phyloP scores from a whole-genome alignment of 2,888 invertebrate species.

The Hydrotaea diabolus region DNA sequence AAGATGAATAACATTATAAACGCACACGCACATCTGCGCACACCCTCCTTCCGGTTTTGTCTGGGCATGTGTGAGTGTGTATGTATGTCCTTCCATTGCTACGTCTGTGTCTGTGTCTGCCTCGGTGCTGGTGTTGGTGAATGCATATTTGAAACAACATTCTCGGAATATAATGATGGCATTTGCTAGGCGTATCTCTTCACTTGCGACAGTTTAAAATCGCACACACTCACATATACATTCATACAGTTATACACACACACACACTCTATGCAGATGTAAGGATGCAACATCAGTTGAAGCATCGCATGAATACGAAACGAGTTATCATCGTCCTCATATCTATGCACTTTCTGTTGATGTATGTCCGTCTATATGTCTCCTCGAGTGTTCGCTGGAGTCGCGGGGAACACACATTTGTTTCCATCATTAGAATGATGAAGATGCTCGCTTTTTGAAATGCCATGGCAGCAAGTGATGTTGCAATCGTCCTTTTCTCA shows the following conservation, averaged over 20 bases:
- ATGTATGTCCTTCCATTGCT: too few species aligned
- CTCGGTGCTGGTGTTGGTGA: neutral
- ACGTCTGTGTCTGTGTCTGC: too few species aligned
- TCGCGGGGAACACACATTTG: neutral
- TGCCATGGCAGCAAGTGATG: slow-evolving; percentile 34
- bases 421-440: slow-evolving; percentile 35
- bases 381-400: slow-evolving; percentile 31
- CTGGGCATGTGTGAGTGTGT: neutral
- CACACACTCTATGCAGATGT: slow-evolving; percentile 7
- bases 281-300: slow-evolving; percentile 42
- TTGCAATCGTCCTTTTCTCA: slow-evolving; percentile 1
- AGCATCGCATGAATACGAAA: slow-evolving; percentile 57
- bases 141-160: neutral
- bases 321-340: slow-evolving; percentile 58
- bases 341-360: slow-evolving; percentile 47
- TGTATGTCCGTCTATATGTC: slow-evolving; percentile 37
- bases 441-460: neutral
- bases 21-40: neutral
- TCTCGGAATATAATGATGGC: slow-evolving; percentile 9
- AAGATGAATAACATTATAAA: too few species aligned
- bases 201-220: slow-evolving; percentile 36
- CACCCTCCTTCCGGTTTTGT: slow-evolving; percentile 11
- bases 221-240: slow-evolving; percentile 1
- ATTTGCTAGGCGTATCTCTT: slow-evolving; percentile 48
- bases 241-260: slow-evolving; percentile 7